These are phyloP conservation scores for Lathronympha strigana DNA, from an alignment of 2,888 invertebrate species.

Conservation along the genomic window DNA sequence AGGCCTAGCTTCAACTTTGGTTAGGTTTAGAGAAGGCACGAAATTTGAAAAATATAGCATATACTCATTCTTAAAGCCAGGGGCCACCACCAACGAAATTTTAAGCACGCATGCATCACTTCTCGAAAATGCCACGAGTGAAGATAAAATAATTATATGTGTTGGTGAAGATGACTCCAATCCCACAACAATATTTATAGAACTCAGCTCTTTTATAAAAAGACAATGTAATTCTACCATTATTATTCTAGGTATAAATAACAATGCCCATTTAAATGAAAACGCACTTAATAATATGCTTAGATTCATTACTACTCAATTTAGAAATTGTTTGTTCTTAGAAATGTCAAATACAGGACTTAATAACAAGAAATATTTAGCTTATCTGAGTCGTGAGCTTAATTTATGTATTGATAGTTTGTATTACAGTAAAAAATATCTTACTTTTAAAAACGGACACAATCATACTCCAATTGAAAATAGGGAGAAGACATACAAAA, in stretches of 20 bases:
- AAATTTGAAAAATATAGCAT: neutral
- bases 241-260: constrained; percentile 1
- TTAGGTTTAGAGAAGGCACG: neutral
- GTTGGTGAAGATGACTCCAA: constrained; percentile 17
- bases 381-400: neutral
- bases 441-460: neutral
- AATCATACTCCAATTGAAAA: neutral
- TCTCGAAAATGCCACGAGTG: neutral
- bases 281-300: constrained; percentile 7
- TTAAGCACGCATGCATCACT: neutral
- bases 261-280: neutral
- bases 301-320: neutral
- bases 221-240: neutral
- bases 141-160: constrained; percentile 3
- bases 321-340: neutral
- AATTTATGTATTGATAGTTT: constrained; percentile 1
- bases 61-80: neutral
- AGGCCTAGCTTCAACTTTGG: neutral
- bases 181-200: constrained; percentile 7
- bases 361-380: neutral
- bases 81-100: neutral
- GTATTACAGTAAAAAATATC: neutral
- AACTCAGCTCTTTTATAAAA: constrained; percentile 10
- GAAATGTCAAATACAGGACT: neutral
- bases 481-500: neutral